These are phyloP conservation scores for Tetramorium bicarinatum DNA, from an alignment of 2,888 invertebrate species.

Conservation along the genomic window DNA sequence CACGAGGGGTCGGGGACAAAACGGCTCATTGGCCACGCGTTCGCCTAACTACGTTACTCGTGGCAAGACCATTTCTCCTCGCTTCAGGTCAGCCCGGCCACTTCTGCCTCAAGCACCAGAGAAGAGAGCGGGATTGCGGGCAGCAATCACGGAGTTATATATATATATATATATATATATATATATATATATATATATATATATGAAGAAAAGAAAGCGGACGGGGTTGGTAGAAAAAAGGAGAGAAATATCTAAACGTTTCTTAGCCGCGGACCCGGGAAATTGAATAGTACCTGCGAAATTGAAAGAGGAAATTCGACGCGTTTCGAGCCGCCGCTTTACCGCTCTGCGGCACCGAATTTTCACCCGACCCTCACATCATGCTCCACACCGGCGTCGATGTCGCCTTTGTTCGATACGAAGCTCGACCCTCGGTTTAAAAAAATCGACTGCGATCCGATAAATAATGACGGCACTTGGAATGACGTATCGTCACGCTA, in stretches of 20 bases:
- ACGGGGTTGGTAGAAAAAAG: conserved; percentile 4
- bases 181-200: conserved; percentile 40
- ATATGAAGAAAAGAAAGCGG: conserved; percentile 47
- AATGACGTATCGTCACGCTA: conserved; percentile 44
- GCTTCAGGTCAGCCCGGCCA: conserved; percentile 64
- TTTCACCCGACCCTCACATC: conserved; percentile 58
- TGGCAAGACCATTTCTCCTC: conserved; percentile 80
- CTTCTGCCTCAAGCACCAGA: conserved; percentile 56
- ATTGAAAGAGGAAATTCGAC: conserved; percentile 83
- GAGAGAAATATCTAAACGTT: conserved; percentile 70
- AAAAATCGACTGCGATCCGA: conserved; percentile 32
- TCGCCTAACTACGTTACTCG: conserved; percentile 83
- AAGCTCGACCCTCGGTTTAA: conserved; percentile 26
- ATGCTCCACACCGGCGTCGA: conserved; percentile 16
- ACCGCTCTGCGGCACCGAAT: conserved; percentile 70
- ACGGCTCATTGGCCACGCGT: conserved; percentile 84
- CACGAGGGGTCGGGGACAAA: conserved; percentile 79
- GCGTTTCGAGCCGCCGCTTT: conserved; percentile 76
- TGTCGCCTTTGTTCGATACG: conserved; percentile 58
- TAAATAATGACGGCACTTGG: conserved; percentile 21
- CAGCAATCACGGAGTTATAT: conserved; percentile 70
- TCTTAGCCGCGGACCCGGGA: conserved; percentile 79
- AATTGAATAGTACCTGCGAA: conserved; percentile 83
- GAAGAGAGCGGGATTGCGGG: conserved; percentile 66
- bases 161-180: conserved; percentile 38